These are phyloP conservation scores for Gari tellinella DNA, from an alignment of 2,888 invertebrate genomes.

Conservation along the genomic window DNA sequence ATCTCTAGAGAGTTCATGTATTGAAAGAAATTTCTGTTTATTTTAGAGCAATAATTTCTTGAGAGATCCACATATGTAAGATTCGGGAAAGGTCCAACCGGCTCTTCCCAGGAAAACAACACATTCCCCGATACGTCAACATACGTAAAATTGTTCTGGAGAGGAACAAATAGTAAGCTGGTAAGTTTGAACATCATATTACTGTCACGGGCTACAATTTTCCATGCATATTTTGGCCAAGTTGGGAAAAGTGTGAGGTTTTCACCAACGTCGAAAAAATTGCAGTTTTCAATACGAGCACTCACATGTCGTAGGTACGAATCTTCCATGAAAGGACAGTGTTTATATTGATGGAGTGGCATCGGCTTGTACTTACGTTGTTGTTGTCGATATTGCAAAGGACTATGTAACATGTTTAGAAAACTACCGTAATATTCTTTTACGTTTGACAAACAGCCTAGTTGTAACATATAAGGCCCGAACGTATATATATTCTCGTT, in stretches of 20 bases:
- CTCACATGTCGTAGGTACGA: background rate
- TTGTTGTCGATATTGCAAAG: constrained; percentile 5
- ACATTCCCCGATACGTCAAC: constrained; percentile 27
- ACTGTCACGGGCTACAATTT: background rate
- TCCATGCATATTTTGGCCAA: constrained; percentile 3
- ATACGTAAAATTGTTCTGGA: background rate
- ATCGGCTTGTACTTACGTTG: background rate
- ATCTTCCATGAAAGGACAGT: constrained; percentile 11
- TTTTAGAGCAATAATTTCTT: constrained; percentile 15
- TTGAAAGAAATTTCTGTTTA: constrained; percentile 17
- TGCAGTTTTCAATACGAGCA: background rate
- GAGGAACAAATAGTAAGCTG: background rate
- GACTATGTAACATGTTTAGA: background rate
- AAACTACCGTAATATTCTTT: background rate
- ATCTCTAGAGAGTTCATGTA: constrained; percentile 1
- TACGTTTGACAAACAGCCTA: constrained; percentile 18
- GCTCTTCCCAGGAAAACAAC: constrained; percentile 15
- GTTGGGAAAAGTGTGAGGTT: constrained; percentile 3
- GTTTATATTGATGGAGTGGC: too few relatives aligned
- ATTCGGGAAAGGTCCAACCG: constrained; percentile 2
- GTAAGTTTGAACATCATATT: background rate
- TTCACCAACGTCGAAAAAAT: background rate
- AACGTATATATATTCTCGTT: constrained; percentile 28
- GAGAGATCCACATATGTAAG: constrained; percentile 20
- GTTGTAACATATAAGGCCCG: constrained; percentile 21